Evolutionary conservation across 2,888 invertebrate genomes (phyloP).

Genomic region (Amiota mariae): DNA sequence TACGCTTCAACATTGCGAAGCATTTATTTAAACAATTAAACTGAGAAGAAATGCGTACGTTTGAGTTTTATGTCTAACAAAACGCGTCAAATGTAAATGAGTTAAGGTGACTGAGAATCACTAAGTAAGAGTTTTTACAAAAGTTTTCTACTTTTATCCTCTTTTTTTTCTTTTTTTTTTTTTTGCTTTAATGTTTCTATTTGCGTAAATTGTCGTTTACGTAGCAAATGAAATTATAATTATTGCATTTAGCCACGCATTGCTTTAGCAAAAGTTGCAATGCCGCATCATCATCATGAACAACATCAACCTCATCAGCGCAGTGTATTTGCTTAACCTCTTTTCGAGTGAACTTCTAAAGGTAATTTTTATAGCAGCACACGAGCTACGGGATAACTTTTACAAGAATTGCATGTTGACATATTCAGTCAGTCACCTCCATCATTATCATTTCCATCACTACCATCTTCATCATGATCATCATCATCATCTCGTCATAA

Average conservation of each 20-base stretch:
- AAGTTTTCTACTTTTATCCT: no score
- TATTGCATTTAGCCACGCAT: constrained; percentile 5
- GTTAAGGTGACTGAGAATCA: neutral
- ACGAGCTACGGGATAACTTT: neutral
- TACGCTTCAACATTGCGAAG: neutral
- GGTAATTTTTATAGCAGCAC: neutral
- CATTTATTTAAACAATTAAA: constrained; percentile 16
- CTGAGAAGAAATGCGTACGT: neutral
- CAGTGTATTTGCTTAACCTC: constrained; percentile 3
- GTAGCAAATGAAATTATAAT: constrained; percentile 20
- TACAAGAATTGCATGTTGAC: no score
- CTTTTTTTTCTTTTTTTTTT: no score
- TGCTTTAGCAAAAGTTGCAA: constrained; percentile 16
- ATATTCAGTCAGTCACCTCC: no score
- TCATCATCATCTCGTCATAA: no score
- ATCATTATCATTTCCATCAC: no score
- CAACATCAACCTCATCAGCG: neutral
- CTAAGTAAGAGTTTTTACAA: neutral
- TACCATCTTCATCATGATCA: no score
- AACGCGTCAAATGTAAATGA: neutral
- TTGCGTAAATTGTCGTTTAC: neutral
- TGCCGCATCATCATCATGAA: no score
- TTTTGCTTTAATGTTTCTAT: no score
- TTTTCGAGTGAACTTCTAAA: neutral
- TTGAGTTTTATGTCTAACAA: neutral